phyloP scores from a whole-genome alignment of 2,797 vertebrate species.

The Etheostoma nigrum region DNA sequence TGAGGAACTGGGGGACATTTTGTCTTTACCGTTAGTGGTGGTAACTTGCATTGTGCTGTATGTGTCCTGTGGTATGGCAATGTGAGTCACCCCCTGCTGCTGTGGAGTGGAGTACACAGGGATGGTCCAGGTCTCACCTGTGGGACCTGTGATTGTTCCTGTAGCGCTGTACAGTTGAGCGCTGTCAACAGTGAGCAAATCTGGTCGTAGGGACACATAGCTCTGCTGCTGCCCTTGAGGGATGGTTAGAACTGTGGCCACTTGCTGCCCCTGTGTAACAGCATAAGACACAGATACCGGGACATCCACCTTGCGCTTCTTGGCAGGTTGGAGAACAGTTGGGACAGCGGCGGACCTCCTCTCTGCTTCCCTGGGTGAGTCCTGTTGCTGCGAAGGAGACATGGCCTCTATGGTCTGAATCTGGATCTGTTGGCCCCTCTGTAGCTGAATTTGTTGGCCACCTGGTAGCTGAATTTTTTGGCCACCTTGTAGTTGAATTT shows the following conservation, averaged over 20 bases:
- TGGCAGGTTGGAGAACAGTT: slow-evolving; percentile 96
- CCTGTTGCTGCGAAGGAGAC: slow-evolving; percentile 91
- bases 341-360: slow-evolving; percentile 87
- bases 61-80: slow-evolving; percentile 97
- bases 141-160: slow-evolving; percentile 98
- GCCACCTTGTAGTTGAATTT: slow-evolving; percentile 63
- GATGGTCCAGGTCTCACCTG: slow-evolving; percentile 99
- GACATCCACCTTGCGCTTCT: slow-evolving; percentile 99
- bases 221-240: slow-evolving; percentile 99
- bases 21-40: slow-evolving; percentile 91
- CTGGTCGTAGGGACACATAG: slow-evolving; percentile 96
- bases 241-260: slow-evolving; percentile 97
- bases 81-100: slow-evolving; percentile 97
- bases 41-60: slow-evolving; percentile 94
- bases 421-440: slow-evolving; percentile 95
- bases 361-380: slow-evolving; percentile 92
- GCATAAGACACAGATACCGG: slow-evolving; percentile 96
- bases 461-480: slow-evolving; percentile 68
- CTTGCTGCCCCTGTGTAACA: slow-evolving; percentile 94
- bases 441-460: slow-evolving; percentile 77
- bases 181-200: slow-evolving; percentile 98
- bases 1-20: slow-evolving; percentile 65
- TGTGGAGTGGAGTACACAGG: slow-evolving; percentile 97
- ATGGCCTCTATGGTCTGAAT: slow-evolving; percentile 96
- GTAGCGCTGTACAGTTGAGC: slow-evolving; percentile 97